Evolutionary conservation across 1,140 invertebrate genomes (phyloP), one percentile per base, ranked within the genome.

Genomic region (Apolygus lucorum): DNA sequence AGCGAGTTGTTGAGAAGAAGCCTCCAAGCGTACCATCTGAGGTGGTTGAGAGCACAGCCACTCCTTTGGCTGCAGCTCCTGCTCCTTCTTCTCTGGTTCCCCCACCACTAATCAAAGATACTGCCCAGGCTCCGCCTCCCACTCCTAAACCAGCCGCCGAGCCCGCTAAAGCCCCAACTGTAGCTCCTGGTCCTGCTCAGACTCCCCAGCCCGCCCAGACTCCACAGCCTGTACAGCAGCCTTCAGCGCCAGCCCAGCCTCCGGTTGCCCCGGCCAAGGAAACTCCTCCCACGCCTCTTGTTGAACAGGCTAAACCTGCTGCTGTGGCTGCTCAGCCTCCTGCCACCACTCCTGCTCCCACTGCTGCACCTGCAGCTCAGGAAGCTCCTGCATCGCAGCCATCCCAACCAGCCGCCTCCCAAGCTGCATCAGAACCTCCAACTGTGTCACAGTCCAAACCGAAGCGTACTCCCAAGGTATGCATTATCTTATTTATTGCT

Each of bases 291-390:
- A 22, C 71, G 21, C 2, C 62, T n/a, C 14, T 54, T 62, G 34
- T 17, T 66, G 49, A 52, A 29, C 65, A 67, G 52, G 11, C 71
- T 29, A 21, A 26, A 28, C 28, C 68, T 25, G 14, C 62, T 27
- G 49, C 62, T 27, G 21, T 63, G 28, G 49, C 62, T 49, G 14
- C 72, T 34, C 26, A 28, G 2, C 42, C 68, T 65, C 17, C 71
- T 14, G 49, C 63, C 2, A 25, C 59, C 22, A n/a, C 68, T 2
- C 42, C 26, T n/a, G 49, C 59, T 13, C 49, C 68, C 26, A 54
- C 52, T 21, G n/a, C 62, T 1, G 52, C 68, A 52, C 14, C 69
- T 28, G 28, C 68, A 17, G 17, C 52, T 28, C 26, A 42, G 26
- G 13, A 28, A 28, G 22, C 72, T 4, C 22, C 70, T 65, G 28